Conservation (phyloP, 2,113 vertebrate species). For the Percopsis transmontana region DNA sequence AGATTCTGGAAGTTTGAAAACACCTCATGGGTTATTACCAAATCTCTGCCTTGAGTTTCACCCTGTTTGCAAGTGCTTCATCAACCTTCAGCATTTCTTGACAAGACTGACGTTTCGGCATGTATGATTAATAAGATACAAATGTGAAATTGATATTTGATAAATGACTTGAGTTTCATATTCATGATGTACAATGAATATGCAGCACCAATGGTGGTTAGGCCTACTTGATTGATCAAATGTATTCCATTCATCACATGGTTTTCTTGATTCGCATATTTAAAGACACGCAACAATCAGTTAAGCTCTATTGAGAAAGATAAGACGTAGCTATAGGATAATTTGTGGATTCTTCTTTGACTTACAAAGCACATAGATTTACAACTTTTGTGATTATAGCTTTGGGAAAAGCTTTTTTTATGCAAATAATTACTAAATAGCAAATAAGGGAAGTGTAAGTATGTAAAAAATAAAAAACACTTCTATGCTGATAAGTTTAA, state of each 20-base stretch:
- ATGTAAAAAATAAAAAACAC: background rate
- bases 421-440: constrained; percentile 30
- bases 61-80: constrained; percentile 68
- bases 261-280: constrained; percentile 77
- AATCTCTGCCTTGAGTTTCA: constrained; percentile 58
- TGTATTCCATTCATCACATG: constrained; percentile 77
- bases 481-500: too few species aligned
- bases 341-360: constrained; percentile 61
- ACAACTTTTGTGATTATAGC: background rate
- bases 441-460: background rate
- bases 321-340: constrained; percentile 58
- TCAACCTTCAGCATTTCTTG: constrained; percentile 70
- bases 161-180: constrained; percentile 73
- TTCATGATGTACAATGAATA: constrained; percentile 78
- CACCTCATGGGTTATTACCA: constrained; percentile 56
- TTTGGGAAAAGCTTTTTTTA: constrained; percentile 8
- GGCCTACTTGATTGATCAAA: constrained; percentile 78
- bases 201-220: constrained; percentile 70
- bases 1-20: constrained; percentile 58
- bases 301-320: constrained; percentile 60
- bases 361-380: constrained; percentile 43
- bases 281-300: constrained; percentile 68
- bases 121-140: constrained; percentile 78
- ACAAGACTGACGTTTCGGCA: constrained; percentile 70
- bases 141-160: constrained; percentile 77